These are phyloP conservation scores for Microplitis manilae DNA, from an alignment of 2,888 invertebrate genomes.

Conservation along the genomic window DNA sequence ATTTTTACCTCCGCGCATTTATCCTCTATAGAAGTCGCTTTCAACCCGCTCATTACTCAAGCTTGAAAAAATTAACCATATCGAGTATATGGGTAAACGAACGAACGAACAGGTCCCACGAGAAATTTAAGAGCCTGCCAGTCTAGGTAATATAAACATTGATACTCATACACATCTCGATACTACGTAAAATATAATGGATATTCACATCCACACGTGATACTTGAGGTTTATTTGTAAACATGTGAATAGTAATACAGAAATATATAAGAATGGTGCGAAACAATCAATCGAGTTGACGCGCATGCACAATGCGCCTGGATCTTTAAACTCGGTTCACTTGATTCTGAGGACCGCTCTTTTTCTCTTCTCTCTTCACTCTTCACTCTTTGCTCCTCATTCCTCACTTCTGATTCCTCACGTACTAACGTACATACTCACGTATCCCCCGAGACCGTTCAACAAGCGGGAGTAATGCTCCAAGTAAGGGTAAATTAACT, in stretches of 20 bases:
- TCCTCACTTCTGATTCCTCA: neutral
- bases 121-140: no score
- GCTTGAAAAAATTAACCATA: conserved; percentile 36
- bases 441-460: conserved; percentile 26
- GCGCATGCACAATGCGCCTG: conserved; percentile 53
- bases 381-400: conserved; percentile 18
- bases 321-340: conserved; percentile 39
- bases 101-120: neutral
- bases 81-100: conserved; percentile 8
- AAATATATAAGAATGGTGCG: conserved; percentile 19
- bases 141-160: no score
- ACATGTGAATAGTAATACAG: neutral
- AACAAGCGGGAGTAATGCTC: conserved; percentile 39
- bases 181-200: no score
- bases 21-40: conserved; percentile 30
- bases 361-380: conserved; percentile 10
- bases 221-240: conserved; percentile 1
- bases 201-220: neutral
- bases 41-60: conserved; percentile 31
- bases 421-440: neutral
- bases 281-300: conserved; percentile 58
- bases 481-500: conserved; percentile 40
- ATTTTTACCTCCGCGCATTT: conserved; percentile 25
- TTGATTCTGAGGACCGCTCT: conserved; percentile 19
- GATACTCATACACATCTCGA: no score